Conservation (phyloP, 2,113 vertebrate genomes). For the Chaetodon auriga region DNA sequence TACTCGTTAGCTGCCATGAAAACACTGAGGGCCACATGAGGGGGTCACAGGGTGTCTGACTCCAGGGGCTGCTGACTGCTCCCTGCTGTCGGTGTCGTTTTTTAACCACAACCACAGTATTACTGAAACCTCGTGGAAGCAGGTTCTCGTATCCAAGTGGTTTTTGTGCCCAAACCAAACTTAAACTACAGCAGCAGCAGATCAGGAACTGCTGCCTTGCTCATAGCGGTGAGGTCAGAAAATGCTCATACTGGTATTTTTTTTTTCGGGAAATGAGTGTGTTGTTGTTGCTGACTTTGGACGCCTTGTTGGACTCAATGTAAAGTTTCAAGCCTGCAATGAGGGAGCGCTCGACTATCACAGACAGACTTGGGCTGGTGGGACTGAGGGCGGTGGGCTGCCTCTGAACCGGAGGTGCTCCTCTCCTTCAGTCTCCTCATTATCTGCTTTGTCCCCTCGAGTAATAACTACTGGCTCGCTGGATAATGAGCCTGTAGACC, state of each 20-base stretch:
- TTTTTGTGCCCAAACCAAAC: too few relatives aligned
- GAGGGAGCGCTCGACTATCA: neutral
- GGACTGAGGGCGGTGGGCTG: neutral
- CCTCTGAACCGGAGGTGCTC: constrained; percentile 30
- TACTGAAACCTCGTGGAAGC: neutral
- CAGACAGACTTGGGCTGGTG: neutral
- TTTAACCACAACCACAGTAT: neutral
- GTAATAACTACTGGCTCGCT: constrained; percentile 71
- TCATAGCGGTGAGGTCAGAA: neutral
- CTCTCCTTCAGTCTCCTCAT: constrained; percentile 71
- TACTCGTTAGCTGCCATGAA: neutral
- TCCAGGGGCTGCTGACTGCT: neutral
- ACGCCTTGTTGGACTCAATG: neutral
- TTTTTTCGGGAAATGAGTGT: too few relatives aligned
- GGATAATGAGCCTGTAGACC: constrained; percentile 77
- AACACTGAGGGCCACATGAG: neutral
- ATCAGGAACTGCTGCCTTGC: neutral
- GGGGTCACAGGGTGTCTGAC: neutral
- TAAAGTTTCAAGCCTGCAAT: neutral
- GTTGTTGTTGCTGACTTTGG: neutral
- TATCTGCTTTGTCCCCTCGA: constrained; percentile 70
- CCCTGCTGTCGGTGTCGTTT: neutral
- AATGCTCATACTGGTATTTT: neutral
- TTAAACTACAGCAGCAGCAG: too few relatives aligned
- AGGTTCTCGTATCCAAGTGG: neutral